Base-by-base conservation (phyloP, 64 coral and sea anemone species). In the Stylophora pistillata region DNA sequence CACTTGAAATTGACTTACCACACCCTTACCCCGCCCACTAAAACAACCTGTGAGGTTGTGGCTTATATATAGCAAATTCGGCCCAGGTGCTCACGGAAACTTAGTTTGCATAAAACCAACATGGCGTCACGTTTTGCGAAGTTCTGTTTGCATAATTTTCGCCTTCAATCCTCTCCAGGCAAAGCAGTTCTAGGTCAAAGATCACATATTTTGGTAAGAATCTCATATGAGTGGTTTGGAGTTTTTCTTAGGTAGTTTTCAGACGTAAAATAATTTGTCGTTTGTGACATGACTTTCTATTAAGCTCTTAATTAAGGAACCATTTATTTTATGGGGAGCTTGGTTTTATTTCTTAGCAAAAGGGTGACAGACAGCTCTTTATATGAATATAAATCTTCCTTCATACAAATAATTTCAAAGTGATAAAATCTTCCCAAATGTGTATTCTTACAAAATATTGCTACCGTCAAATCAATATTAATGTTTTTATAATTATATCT, bases 41-140 rank as follows among this genome's bases (percentile, higher is more conserved):
- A 47, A 68, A 41, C 18, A 83, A 23, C 80, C 80, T 68, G 68
- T 83, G 60, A 68, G 21, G 27, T 26, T 20, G 1, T 32, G 80
- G n/a, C 0, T 83, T n/a, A 10, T 66, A 69, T 68, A 53, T 0
- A 11, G 1, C 34, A 12, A 83, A 41, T 4, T 63, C 15, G 32
- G 15, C 21, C 29, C 57, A 81, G 62, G 61, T 68, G 80, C 80
- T 20, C 62, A 33, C 78, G 80, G 37, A 68, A 17, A 47, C 15
- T 26, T 10, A 26, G 1, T 47, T 47, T 47, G 37, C 37, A 26
- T 4, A 13, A 53, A 69, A 64, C 58, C 18, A 83, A 83, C 6
- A 83, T 83, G 80, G 80, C 80, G 60, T 66, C 33, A 23, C 59
- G 80, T 66, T 13, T 64, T 41, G 53, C 80, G n/a, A 83, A 83